Conservation (phyloP, 2,113 vertebrate species). For the Coregonus clupeaformis region DNA sequence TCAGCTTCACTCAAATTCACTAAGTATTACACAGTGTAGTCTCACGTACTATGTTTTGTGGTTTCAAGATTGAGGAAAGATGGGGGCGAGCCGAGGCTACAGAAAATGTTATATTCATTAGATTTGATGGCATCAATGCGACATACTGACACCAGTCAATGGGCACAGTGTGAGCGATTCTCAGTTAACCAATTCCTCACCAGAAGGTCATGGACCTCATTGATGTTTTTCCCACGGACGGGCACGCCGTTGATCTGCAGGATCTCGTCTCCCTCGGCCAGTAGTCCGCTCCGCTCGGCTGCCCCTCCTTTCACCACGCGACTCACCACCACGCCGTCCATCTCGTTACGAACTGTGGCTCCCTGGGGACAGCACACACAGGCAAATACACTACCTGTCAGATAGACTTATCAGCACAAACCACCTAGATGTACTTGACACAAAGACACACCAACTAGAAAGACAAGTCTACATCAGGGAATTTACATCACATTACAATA, state of each 20-base stretch:
- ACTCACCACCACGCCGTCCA: slow-evolving; percentile 94
- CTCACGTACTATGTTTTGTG: too few relatives aligned
- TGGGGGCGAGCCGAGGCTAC: too few relatives aligned
- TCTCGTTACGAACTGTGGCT: slow-evolving; percentile 92
- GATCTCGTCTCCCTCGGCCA: slow-evolving; percentile 95
- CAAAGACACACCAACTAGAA: neutral
- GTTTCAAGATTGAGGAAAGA: too few relatives aligned
- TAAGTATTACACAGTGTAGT: too few relatives aligned
- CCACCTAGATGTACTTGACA: neutral
- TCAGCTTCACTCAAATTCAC: neutral
- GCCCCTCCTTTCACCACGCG: slow-evolving; percentile 94
- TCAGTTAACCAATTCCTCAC: slow-evolving; percentile 67
- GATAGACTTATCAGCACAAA: neutral
- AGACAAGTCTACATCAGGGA: too few relatives aligned
- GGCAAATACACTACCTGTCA: neutral
- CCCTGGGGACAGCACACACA: slow-evolving; percentile 71
- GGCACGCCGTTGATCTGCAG: slow-evolving; percentile 91
- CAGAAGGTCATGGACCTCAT: slow-evolving; percentile 93
- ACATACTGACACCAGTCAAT: slow-evolving; percentile 17
- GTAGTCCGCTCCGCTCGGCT: slow-evolving; percentile 88
- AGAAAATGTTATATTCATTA: too few relatives aligned
- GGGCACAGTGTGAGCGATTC: neutral
- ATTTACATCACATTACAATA: too few relatives aligned
- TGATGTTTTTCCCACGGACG: slow-evolving; percentile 92
- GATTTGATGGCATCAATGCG: too few relatives aligned